Base-by-base conservation (phyloP, 2,797 vertebrate species). In the Anniella stebbinsi region DNA sequence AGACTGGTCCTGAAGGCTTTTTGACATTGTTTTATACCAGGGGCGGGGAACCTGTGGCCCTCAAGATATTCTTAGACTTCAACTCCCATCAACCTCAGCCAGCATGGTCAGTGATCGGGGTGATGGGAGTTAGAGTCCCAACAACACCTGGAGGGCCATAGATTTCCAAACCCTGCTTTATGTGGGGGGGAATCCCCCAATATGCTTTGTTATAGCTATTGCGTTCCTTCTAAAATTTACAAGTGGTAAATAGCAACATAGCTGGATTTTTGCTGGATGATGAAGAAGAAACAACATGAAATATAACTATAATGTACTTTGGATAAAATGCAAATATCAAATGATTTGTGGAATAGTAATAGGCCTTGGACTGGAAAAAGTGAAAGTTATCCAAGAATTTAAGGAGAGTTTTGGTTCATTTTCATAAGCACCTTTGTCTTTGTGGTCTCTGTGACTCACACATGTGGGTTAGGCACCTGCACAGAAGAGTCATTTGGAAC, bases 281-380 rank as follows among this genome's bases (percentile, higher is more conserved):
- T 36, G 77, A 18, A 41, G 48, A 75, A 84, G 21, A 51, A 51
- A 67, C 85, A 80, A 91, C 87, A 38, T 10, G 36, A 9, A 77
- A 77, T 13, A 84, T 84, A 67, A 92, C 92, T 87, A 54, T 45
- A 92, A 90, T 90, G 83, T 89, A 73, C 54, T 93, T 82, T 89
- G 10, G 57, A 89, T 90, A 90, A 91, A 2, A 0, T 87, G 48
- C 10, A 1, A 0, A 57, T 38, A 70, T 1, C 67, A 25, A 86
- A 41, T 90, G 83, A 75, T 7, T 66, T 28, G 0, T 70, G n/a
- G 78, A 30, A 54, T 92, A 48, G 10, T 90, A 88, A 48, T 0
- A 51, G n/a, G n/a, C 33, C 15, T 88, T 92, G 33, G 45, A 33
- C 83, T 17, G 17, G 60, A 51, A 57, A 69, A 4, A 85, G 84